These are phyloP conservation scores for Punctoribates punctum DNA, from an alignment of 2,888 invertebrate species.

Conservation along the genomic window DNA sequence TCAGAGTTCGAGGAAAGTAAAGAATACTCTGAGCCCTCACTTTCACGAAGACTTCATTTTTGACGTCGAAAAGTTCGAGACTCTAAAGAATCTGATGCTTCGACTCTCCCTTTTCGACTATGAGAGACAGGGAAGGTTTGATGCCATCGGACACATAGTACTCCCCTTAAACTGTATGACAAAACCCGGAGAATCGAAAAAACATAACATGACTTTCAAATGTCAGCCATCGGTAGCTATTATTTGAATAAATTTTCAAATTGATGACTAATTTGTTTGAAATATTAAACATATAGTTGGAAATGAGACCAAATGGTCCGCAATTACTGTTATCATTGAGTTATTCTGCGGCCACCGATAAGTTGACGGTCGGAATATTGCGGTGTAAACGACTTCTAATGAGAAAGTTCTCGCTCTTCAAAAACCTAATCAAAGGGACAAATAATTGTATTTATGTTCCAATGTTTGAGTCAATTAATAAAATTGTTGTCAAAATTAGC, in stretches of 20 bases:
- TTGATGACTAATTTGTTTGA: neutral
- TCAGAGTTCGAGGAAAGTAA: slow-evolving; percentile 48
- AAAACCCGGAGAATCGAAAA: slow-evolving; percentile 11
- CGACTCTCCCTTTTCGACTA: slow-evolving; percentile 51
- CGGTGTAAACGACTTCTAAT: neutral
- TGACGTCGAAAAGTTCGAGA: slow-evolving; percentile 48
- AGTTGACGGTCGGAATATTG: slow-evolving; percentile 9
- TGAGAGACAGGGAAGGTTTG: slow-evolving; percentile 51
- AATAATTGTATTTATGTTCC: neutral
- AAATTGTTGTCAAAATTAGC: slow-evolving; percentile 38
- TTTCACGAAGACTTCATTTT: slow-evolving; percentile 51
- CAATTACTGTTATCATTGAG: slow-evolving; percentile 9
- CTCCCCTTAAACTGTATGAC: slow-evolving; percentile 49
- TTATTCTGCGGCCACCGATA: slow-evolving; percentile 1
- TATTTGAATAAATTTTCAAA: neutral
- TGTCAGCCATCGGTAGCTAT: slow-evolving; percentile 43
- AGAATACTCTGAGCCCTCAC: slow-evolving; percentile 49
- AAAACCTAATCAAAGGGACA: neutral
- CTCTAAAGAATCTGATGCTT: slow-evolving; percentile 47
- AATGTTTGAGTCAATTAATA: neutral
- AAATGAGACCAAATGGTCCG: slow-evolving; percentile 10
- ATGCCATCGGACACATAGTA: slow-evolving; percentile 52
- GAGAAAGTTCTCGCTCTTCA: neutral
- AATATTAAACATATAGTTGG: no score
- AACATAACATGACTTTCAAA: slow-evolving; percentile 42